These are phyloP conservation scores for Napeogenes inachia DNA, from an alignment of 2,888 invertebrate genomes.

Conservation along the genomic window DNA sequence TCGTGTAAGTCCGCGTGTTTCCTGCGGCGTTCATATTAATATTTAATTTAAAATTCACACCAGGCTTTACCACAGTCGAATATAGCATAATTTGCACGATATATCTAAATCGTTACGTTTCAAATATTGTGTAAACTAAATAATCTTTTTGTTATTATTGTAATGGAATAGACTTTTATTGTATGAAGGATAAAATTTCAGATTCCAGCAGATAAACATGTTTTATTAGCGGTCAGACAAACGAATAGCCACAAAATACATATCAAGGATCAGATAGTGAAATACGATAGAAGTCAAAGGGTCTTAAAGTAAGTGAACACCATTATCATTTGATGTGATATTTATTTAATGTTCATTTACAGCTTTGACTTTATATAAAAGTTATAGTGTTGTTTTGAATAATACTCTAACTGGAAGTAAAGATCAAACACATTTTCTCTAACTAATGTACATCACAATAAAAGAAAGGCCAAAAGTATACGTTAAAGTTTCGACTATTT, in stretches of 20 bases:
- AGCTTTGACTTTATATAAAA: no score
- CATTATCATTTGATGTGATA: not conserved
- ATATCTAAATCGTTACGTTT: slow-evolving; percentile 38
- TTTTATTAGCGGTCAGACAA: slow-evolving; percentile 85
- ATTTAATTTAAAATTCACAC: slow-evolving; percentile 67
- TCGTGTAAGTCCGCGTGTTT: slow-evolving; percentile 40
- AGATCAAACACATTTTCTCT: no score
- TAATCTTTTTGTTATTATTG: slow-evolving; percentile 14
- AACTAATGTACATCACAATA: no score
- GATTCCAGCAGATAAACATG: slow-evolving; percentile 84
- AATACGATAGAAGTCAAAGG: slow-evolving; percentile 85
- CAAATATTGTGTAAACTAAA: slow-evolving; percentile 18
- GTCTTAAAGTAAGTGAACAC: slow-evolving; percentile 80
- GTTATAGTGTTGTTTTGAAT: no score
- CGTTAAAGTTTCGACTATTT: not conserved
- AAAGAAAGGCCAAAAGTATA: not conserved
- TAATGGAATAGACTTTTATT: slow-evolving; percentile 14
- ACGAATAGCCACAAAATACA: slow-evolving; percentile 87
- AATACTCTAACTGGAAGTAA: no score
- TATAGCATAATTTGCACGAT: slow-evolving; percentile 48
- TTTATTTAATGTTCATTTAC: not conserved
- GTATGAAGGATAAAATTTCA: slow-evolving; percentile 44
- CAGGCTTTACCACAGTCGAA: slow-evolving; percentile 49
- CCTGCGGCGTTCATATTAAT: slow-evolving; percentile 57
- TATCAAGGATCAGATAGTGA: slow-evolving; percentile 86